phyloP scores from a whole-genome alignment of 1,140 invertebrate genomes.

The Anastatus disparis region DNA sequence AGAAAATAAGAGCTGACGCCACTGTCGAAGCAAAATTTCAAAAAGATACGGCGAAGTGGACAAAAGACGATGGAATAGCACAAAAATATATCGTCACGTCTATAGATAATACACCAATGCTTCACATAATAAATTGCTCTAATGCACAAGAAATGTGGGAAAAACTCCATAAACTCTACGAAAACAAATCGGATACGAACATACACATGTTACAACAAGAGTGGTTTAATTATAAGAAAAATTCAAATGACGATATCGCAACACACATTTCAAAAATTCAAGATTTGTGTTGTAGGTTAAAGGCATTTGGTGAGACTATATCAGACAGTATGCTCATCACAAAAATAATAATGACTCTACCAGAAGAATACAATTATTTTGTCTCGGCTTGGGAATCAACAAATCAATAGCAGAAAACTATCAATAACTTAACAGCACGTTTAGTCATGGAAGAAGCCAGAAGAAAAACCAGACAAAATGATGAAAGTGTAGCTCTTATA shows the following conservation, averaged over 20 bases:
- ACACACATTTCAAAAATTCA: conserved; percentile 51
- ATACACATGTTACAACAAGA: conserved; percentile 49
- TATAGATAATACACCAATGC: conserved; percentile 42
- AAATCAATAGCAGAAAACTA: too few relatives aligned
- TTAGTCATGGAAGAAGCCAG: conserved; percentile 49
- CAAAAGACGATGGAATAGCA: neutral
- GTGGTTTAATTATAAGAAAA: conserved; percentile 47
- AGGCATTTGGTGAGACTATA: too few relatives aligned
- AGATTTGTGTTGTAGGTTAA: conserved; percentile 44
- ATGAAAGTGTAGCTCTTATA: too few relatives aligned
- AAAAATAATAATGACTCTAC: too few relatives aligned
- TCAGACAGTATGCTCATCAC: too few relatives aligned
- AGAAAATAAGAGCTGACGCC: too few relatives aligned
- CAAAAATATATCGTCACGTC: conserved; percentile 45
- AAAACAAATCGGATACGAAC: conserved; percentile 45
- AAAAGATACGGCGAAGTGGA: neutral
- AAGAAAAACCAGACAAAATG: too few relatives aligned
- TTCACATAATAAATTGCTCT: conserved; percentile 50
- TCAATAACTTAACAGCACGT: conserved; percentile 49
- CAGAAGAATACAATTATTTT: too few relatives aligned
- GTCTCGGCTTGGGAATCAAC: too few relatives aligned
- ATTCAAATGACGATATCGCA: conserved; percentile 37
- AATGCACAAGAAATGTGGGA: conserved; percentile 52
- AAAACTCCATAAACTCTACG: conserved; percentile 51
- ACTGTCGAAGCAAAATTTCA: too few relatives aligned